Evolutionary conservation across 2,888 invertebrate genomes (phyloP).

Genomic region (Mythimna albipuncta): DNA sequence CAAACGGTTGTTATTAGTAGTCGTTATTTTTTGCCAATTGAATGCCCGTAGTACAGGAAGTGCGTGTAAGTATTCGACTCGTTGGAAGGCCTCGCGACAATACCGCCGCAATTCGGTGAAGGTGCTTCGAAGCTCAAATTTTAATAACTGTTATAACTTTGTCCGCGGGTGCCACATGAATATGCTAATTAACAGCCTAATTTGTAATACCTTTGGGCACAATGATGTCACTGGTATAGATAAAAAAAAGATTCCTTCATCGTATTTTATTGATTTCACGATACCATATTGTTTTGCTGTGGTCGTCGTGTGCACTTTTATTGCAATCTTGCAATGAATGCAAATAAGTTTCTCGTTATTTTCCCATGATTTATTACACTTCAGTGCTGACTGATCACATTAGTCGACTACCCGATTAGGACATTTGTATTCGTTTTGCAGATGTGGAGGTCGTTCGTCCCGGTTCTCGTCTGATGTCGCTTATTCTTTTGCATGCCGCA

Average conservation of each 20-base stretch:
- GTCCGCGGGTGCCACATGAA: conserved; percentile 63
- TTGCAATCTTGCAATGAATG: conserved; percentile 69
- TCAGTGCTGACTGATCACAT: conserved; percentile 73
- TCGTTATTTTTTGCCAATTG: conserved; percentile 77
- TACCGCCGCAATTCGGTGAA: conserved; percentile 71
- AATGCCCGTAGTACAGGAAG: conserved; percentile 81
- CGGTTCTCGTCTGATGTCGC: conserved; percentile 83
- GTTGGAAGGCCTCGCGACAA: conserved; percentile 73
- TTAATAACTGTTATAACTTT: conserved; percentile 67
- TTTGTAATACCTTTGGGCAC: conserved; percentile 60
- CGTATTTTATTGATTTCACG: conserved; percentile 57
- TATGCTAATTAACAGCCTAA: conserved; percentile 65
- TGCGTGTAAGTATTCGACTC: conserved; percentile 86
- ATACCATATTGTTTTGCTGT: conserved; percentile 48
- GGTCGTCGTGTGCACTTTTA: conserved; percentile 62
- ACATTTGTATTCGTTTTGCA: conserved; percentile 87
- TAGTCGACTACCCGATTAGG: conserved; percentile 75
- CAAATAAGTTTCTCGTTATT: conserved; percentile 70
- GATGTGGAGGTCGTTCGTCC: conserved; percentile 88
- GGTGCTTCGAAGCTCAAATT: conserved; percentile 71
- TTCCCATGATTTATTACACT: conserved; percentile 75
- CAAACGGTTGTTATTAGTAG: conserved; percentile 58
- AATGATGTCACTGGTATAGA: conserved; percentile 65
- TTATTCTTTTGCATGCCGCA: conserved; percentile 83
- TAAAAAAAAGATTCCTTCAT: conserved; percentile 53